Evolutionary conservation across 2,797 vertebrate species (phyloP), one percentile per base, ranked within the genome.

Genomic region (Fistularia tabacaria): DNA sequence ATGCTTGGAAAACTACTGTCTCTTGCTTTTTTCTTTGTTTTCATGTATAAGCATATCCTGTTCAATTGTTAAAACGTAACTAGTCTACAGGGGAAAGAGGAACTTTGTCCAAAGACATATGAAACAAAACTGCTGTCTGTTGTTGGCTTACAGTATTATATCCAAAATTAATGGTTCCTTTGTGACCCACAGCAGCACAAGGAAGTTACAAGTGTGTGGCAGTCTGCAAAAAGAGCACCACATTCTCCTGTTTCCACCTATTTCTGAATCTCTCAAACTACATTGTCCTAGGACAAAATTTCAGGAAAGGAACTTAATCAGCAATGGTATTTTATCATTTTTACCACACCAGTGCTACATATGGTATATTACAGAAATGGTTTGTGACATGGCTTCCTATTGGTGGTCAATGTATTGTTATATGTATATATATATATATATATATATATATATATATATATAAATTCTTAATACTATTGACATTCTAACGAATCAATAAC

Each of bases 41-140:
- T 51, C 36, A 51, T n/a, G n/a, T 41, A 43, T 45, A 39, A 11
- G 38, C 14, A 12, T 39, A 50, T 80, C 74, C 73, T 73, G 48
- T 59, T 54, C 36, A 49, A 15, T 51, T 54, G 25, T 43, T 11
- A 51, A 62, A 64, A 57, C 10, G 11, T 44, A 41, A 49, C 3
- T 6, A 38, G 14, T 60, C 51, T 55, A 10, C 51, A 54, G 44
- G 43, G 55, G 14, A 39, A 48, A 46, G 7, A 45, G 25, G 15
- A 10, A 38, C 36, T 38, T 25, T 41, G 7, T 12, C 44, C 12
- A 14, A 7, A 5, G n/a, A 41, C 7, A 4, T n/a, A 13, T 7
- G 38, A 44, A 65, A 71, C 15, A 50, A 10, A n/a, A 38, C 7
- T 38, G 12, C 56, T 52, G 11, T 0, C 10, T 57, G 52, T 66